phyloP scores from a whole-genome alignment of 2,113 vertebrate species.

The Rhombomys opimus region DNA sequence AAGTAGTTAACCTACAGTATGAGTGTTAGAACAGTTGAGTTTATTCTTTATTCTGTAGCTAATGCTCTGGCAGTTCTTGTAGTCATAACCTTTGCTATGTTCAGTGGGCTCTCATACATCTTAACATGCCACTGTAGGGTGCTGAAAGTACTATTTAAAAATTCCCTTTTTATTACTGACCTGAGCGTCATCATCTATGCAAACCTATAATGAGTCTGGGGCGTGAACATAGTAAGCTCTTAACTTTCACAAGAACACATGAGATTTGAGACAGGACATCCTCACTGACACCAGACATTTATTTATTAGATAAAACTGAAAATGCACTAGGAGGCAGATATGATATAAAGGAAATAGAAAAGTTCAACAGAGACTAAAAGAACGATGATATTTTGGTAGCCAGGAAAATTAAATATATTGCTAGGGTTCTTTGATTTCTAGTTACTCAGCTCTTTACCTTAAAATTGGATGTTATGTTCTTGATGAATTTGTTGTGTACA shows the following conservation, averaged over 20 bases:
- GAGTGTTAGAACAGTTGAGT: neutral
- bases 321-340: neutral
- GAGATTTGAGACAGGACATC: slow-evolving; percentile 16
- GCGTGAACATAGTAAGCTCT: slow-evolving; percentile 33
- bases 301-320: slow-evolving; percentile 25
- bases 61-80: neutral
- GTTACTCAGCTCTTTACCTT: slow-evolving; percentile 39
- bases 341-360: neutral
- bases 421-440: neutral
- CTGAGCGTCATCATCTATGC: neutral
- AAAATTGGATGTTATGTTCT: neutral
- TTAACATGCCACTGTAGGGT: neutral
- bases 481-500: neutral
- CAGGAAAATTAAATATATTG: neutral
- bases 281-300: neutral
- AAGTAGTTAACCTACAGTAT: slow-evolving; percentile 24
- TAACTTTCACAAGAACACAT: slow-evolving; percentile 13
- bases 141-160: neutral
- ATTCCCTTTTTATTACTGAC: neutral
- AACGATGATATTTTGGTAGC: slow-evolving; percentile 7
- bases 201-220: slow-evolving; percentile 16
- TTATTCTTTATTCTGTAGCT: slow-evolving; percentile 43
- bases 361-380: neutral
- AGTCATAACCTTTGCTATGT: slow-evolving; percentile 42
- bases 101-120: neutral